phyloP scores from a whole-genome alignment of 2,113 vertebrate species.

The Coracopsis vasa region DNA sequence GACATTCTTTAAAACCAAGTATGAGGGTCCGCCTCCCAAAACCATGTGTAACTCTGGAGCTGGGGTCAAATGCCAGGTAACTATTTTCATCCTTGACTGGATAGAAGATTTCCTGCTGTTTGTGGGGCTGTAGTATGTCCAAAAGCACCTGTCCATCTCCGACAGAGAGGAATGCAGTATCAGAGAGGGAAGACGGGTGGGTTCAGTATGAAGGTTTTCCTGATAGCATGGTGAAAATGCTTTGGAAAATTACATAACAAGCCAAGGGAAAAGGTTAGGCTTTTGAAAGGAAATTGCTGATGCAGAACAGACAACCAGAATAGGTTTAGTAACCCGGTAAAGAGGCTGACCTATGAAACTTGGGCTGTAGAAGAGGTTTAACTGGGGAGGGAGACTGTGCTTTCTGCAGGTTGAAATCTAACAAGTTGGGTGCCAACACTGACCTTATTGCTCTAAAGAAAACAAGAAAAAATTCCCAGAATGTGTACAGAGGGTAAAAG shows the following conservation, averaged over 20 bases:
- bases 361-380: neutral
- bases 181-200: neutral
- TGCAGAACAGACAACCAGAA: neutral
- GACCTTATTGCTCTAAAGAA: neutral
- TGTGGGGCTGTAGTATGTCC: neutral
- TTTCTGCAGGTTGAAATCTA: neutral
- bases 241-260: constrained; percentile 19
- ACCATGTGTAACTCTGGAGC: neutral
- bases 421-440: neutral
- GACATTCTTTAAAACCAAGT: neutral
- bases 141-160: neutral
- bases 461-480: neutral
- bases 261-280: neutral
- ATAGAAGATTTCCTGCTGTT: neutral
- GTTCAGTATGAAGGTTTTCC: neutral
- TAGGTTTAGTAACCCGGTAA: neutral
- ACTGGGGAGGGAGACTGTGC: neutral
- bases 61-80: neutral
- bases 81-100: neutral
- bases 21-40: neutral
- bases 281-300: neutral
- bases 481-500: neutral
- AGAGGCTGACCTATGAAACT: neutral
- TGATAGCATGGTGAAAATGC: neutral
- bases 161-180: neutral